phyloP scores from a whole-genome alignment of 2,113 vertebrate species.

The Heteronetta atricapilla region DNA sequence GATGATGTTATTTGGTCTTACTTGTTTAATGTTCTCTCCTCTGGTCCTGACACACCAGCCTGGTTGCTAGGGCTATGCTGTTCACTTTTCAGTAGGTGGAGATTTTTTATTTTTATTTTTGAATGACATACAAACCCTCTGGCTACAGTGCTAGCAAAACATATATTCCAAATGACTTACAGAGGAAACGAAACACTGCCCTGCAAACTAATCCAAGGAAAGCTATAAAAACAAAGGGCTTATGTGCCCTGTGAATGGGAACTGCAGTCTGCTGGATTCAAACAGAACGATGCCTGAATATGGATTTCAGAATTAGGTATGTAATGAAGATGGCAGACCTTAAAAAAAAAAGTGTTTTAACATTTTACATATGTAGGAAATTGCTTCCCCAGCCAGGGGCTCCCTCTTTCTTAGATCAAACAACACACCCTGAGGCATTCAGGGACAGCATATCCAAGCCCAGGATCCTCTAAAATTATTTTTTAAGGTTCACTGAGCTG shows the following conservation, averaged over 20 bases:
- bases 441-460: neutral
- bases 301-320: neutral
- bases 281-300: neutral
- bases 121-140: slow-evolving; percentile 61
- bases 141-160: slow-evolving; percentile 10
- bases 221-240: neutral
- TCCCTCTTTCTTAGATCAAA: neutral
- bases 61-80: slow-evolving; percentile 65
- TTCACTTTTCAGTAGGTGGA: slow-evolving; percentile 66
- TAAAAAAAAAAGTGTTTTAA: neutral
- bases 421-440: neutral
- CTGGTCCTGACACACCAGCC: neutral
- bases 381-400: neutral
- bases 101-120: slow-evolving; percentile 66
- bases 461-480: neutral
- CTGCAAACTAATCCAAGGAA: slow-evolving; percentile 24
- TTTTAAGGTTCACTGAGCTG: fast-evolving
- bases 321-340: slow-evolving; percentile 26
- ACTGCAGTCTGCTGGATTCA: neutral
- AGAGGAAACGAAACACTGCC: slow-evolving; percentile 34
- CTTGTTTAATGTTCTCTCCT: neutral
- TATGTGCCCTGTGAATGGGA: neutral
- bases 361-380: slow-evolving; percentile 16
- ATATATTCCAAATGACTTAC: slow-evolving; percentile 1
- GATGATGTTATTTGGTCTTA: neutral